Evolutionary conservation across 2,888 invertebrate genomes (phyloP).

Genomic region (Margaritifera margaritifera): DNA sequence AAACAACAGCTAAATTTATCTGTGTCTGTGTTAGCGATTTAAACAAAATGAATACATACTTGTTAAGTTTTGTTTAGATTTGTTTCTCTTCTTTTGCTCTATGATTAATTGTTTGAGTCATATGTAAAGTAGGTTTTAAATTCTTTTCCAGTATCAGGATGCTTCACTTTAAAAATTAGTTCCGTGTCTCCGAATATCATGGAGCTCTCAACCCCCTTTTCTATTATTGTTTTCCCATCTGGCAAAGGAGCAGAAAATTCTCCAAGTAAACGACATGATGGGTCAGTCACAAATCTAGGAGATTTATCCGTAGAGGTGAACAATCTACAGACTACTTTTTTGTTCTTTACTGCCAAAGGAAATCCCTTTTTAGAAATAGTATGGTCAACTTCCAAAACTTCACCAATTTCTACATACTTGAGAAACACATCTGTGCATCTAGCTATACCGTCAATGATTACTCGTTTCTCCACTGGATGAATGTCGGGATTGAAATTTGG

Average conservation of each 20-base stretch:
- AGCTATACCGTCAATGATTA: conserved; percentile 18
- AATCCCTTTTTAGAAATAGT: conserved; percentile 13
- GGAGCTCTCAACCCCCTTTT: conserved; percentile 27
- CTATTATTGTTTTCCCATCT: conserved; percentile 5
- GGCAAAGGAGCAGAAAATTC: conserved; percentile 29
- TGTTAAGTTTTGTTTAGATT: too few relatives aligned
- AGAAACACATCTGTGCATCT: conserved; percentile 25
- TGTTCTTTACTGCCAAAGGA: conserved; percentile 22
- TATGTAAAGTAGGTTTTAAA: conserved; percentile 18
- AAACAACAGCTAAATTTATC: too few relatives aligned
- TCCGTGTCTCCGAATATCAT: conserved; percentile 44
- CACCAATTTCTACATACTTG: conserved; percentile 25
- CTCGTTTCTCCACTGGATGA: conserved; percentile 23
- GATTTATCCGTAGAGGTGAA: conserved; percentile 21
- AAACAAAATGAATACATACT: too few relatives aligned
- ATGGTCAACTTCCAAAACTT: conserved; percentile 19
- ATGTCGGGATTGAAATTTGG: conserved; percentile 19
- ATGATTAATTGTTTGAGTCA: conserved; percentile 1
- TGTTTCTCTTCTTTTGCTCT: too few relatives aligned
- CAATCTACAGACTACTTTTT: conserved; percentile 20
- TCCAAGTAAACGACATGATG: conserved; percentile 24
- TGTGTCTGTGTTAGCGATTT: too few relatives aligned
- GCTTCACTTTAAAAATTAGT: conserved; percentile 23
- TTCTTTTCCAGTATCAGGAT: conserved; percentile 2
- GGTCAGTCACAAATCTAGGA: conserved; percentile 26